Evolutionary conservation across 2,888 invertebrate genomes (phyloP).

Genomic region (Rhagonycha fulva): DNA sequence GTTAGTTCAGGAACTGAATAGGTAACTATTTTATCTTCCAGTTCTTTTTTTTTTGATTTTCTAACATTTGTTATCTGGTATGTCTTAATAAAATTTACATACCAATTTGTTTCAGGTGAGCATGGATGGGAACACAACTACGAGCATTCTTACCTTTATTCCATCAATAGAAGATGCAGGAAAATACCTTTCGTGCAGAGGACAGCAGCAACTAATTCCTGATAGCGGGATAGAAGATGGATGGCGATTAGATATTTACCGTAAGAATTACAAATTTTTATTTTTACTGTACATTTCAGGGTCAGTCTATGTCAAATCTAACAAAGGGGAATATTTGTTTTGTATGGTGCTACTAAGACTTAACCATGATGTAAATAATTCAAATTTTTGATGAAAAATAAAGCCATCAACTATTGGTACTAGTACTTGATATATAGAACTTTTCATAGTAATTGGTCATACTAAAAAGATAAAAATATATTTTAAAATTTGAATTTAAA

Average conservation of each 20-base stretch:
- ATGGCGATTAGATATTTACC: constrained; percentile 82
- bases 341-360: no score
- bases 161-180: constrained; percentile 83
- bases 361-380: no score
- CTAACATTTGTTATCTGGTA: neutral
- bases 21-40: neutral
- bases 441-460: no score
- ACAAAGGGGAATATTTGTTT: no score
- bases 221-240: constrained; percentile 78
- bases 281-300: neutral
- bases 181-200: constrained; percentile 75
- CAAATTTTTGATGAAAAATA: no score
- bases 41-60: neutral
- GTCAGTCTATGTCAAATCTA: constrained; percentile 34
- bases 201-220: constrained; percentile 74
- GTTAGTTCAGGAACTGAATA: constrained; percentile 40
- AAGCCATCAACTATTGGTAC: no score
- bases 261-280: constrained; percentile 62
- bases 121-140: constrained; percentile 75
- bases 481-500: no score
- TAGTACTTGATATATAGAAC: no score
- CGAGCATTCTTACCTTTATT: constrained; percentile 75
- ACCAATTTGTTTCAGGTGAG: constrained; percentile 56
- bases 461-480: no score
- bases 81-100: constrained; percentile 2